phyloP scores from a whole-genome alignment of 2,113 vertebrate species.

The Harpagus bidentatus region DNA sequence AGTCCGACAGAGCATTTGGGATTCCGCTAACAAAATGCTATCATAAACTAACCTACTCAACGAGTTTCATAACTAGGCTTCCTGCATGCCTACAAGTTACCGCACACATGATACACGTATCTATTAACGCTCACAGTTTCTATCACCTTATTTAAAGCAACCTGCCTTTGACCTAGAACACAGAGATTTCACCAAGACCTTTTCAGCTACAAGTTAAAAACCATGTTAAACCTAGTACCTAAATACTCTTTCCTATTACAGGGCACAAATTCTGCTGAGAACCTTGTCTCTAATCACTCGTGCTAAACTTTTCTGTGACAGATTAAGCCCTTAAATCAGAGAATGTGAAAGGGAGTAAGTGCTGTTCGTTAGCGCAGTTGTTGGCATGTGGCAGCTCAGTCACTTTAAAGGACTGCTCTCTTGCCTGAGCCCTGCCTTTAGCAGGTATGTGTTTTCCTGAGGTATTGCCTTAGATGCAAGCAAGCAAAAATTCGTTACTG shows the following conservation, averaged over 20 bases:
- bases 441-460: neutral
- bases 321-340: neutral
- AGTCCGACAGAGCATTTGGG: neutral
- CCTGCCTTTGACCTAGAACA: neutral
- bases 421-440: neutral
- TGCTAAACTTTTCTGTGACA: neutral
- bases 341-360: neutral
- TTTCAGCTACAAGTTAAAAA: neutral
- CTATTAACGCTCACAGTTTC: neutral
- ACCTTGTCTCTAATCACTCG: neutral
- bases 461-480: neutral
- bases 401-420: neutral
- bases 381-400: neutral
- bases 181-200: neutral
- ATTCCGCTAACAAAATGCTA: neutral
- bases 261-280: neutral
- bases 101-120: rapidly evolving
- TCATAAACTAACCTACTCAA: neutral
- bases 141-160: neutral
- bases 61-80: neutral
- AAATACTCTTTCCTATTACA: neutral
- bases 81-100: neutral
- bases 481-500: neutral
- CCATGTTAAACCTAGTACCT: neutral
- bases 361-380: neutral